Conservation (phyloP, 2,888 invertebrate species). For the Halictus ligatus region DNA sequence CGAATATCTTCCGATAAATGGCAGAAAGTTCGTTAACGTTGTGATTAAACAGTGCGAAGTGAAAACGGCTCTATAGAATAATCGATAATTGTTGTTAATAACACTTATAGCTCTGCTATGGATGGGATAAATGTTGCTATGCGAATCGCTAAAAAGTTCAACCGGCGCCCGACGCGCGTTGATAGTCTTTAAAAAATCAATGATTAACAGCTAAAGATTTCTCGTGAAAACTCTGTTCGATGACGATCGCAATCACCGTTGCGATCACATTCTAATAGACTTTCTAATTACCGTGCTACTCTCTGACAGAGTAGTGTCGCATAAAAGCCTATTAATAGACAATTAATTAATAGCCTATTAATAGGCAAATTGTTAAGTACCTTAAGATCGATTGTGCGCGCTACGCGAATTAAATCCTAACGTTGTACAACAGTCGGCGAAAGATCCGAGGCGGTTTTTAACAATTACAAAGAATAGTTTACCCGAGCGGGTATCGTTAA, state of each 20-base stretch:
- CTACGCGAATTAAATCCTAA: conserved; percentile 55
- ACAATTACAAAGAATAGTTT: conserved; percentile 44
- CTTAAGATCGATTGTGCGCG: conserved; percentile 24
- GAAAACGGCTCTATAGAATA: not conserved
- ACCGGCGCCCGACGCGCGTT: not conserved
- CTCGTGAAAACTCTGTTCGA: not conserved
- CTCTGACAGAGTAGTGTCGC: not conserved
- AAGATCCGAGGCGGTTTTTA: conserved; percentile 57
- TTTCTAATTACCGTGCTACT: not conserved
- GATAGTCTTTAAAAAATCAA: conserved; percentile 1
- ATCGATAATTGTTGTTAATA: not conserved
- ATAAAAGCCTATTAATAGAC: not conserved
- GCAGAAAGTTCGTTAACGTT: not conserved
- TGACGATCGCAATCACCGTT: not conserved
- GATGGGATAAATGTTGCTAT: not conserved
- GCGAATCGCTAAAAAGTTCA: not conserved
- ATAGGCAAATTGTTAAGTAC: conserved; percentile 25
- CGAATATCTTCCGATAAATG: not conserved
- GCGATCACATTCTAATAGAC: not conserved
- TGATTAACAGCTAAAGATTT: not conserved
- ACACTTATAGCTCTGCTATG: not conserved
- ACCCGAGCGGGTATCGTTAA: conserved; percentile 32
- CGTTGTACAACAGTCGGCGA: conserved; percentile 62
- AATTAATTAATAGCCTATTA: no score
- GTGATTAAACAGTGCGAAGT: not conserved